A percentile compares a stretch with the other conserved stretches of the same genome.
Evolutionary conservation across 2,113 vertebrate species (phyloP).

Genomic region (Trochalopteron elliotii): DNA sequence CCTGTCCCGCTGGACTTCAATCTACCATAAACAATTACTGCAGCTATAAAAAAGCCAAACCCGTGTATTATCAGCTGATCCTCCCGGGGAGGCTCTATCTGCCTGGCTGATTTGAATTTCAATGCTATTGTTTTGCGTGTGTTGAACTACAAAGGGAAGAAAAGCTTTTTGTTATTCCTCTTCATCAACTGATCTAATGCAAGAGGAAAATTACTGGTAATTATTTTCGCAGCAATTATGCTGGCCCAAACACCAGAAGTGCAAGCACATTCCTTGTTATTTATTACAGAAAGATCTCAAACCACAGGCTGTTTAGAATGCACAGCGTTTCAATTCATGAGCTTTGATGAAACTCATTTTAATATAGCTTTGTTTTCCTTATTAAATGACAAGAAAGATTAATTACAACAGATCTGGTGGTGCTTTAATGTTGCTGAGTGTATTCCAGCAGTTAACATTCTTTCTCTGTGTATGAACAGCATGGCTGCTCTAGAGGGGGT

Average conservation of each 20-base stretch:
- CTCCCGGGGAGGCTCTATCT: not conserved
- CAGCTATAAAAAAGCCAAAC: not conserved
- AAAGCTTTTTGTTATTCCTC: slow-evolving; percentile 57
- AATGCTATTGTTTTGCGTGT: slow-evolving; percentile 48
- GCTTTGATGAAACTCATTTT: slow-evolving; percentile 60
- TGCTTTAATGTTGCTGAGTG: slow-evolving; percentile 29
- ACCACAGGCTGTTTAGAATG: slow-evolving; percentile 40
- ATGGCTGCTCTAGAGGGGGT: not conserved
- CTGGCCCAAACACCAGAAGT: slow-evolving; percentile 49
- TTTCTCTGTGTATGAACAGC: not conserved
- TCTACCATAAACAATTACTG: not conserved
- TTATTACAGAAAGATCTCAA: slow-evolving; percentile 43
- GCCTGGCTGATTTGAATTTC: slow-evolving; percentile 52
- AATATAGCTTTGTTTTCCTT: slow-evolving; percentile 42
- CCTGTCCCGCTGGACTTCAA: not conserved
- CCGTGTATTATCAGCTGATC: not conserved
- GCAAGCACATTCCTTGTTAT: slow-evolving; percentile 60
- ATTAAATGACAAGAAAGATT: slow-evolving; percentile 47
- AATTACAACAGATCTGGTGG: slow-evolving; percentile 19
- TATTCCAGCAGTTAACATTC: not conserved
- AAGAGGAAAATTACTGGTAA: slow-evolving; percentile 69
- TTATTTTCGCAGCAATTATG: slow-evolving; percentile 63
- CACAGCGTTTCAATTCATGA: slow-evolving; percentile 41
- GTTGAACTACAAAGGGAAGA: slow-evolving; percentile 57
- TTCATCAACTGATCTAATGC: slow-evolving; percentile 62